Base-by-base conservation (phyloP, 30 jellyfish, hydroid and myxozoan genomes). In the Calvadosia cruxmelitensis region DNA sequence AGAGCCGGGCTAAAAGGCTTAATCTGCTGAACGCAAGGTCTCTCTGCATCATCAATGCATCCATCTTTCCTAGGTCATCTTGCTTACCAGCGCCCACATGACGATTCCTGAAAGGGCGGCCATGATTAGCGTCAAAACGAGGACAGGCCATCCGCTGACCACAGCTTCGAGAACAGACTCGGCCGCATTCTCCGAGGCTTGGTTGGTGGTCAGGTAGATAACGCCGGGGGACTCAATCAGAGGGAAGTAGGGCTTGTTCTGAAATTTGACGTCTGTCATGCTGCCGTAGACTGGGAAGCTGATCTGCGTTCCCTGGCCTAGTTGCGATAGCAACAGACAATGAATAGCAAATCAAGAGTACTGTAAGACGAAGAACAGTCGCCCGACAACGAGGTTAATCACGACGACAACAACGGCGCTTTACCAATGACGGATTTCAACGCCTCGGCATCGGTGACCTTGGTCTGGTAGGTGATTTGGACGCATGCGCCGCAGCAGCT, bases 51-150 rank as follows among this genome's bases (percentile, higher is more conserved):
- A 42, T 42, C 57, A 42, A 42, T 42, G 15, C 15, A 42, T 42
- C 15, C 15, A 10, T 5, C 20, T 42, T 42, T 42, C 10, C 57
- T 20, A 42, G 20, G 15, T 42, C 57, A 42, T 53, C 7, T 5
- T 13, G 25, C 90, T 66, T 68, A 89, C 98, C 93, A 89, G 48
- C 3, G 98, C 98, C 98, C 98, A 89, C 98, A 89, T 89, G 42
- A 89, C 92, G 16, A 89, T 89, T n/a, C 98, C 98, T 63, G 98
- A 89, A 34, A 89, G 93, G 16, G 95, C 98, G 31, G 98, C 98
- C 98, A 89, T 89, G 51, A 89, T 82, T 53, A 89, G 69, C 1
- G 98, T 89, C 53, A 89, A 68, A 50, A 89, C 95, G 53, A 89
- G 81, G 49, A 89, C 94, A 27, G 98, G 98, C 98, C 98, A 89